Base-by-base conservation (phyloP, 53 echinoderm and acorn worm species). In the Patiria pectinifera region DNA sequence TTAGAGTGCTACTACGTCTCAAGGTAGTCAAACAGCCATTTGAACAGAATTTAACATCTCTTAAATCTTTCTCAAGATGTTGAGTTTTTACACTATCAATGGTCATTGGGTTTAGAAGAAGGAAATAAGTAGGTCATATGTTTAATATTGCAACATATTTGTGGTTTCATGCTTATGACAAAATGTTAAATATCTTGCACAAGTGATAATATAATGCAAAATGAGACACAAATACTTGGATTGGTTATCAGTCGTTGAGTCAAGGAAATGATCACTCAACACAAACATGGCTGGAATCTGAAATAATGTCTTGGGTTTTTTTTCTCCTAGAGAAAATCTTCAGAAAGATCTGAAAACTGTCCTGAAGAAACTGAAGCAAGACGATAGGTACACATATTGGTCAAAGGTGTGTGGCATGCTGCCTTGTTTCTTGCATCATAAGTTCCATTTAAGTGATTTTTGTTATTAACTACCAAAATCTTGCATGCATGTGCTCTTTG, bases 1-100 rank as follows among this genome's bases (percentile, higher is more conserved):
- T n/a, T 96, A 71, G 98, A 98, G 74, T 98, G 98, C 83, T 98
- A 94, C 75, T 93, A 96, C 44, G 91, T 94, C 45, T 87, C 90
- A 59, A 94, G 91, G 98, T 98, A 90, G 92, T 93, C 24, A 83
- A 4, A 13, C 3, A 13, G 66, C 70, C 25, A 25, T 47, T 78
- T 48, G 18, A 53, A 22, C 24, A 74, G 74, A 74, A n/a, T 24
- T n/a, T 11, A 4, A 18, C 66, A 66, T 66, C 15, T 14, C 66
- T 66, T 14, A 66, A 66, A 11, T 13, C 15, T 66, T 14, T 66
- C 60, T 60, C 60, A 60, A 60, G 12, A 12, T 8, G 9, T 12
- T 11, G 60, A 60, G 60, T 60, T 14, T 18, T 18, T 66, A 53
- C 53, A 53, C 0, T 69, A 15, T 69, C 69, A 69, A 69, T 4